Evolutionary conservation across 1,140 invertebrate genomes (phyloP).

Genomic region (Drosophila tropicalis): DNA sequence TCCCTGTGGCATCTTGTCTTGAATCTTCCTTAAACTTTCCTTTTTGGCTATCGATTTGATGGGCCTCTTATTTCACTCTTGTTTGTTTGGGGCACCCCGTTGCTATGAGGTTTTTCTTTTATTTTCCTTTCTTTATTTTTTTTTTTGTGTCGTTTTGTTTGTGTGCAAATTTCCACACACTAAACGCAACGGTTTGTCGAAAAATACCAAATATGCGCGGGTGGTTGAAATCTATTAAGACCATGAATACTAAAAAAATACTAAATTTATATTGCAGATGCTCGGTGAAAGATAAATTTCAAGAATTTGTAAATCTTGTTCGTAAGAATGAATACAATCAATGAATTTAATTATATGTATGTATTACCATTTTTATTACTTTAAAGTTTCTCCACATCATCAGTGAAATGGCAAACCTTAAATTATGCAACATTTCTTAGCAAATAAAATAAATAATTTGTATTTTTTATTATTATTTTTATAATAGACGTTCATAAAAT

Average conservation of each 20-base stretch:
- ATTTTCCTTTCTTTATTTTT: background rate
- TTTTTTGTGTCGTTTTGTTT: background rate
- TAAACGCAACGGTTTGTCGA: background rate
- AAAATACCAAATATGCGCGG: constrained; percentile 20
- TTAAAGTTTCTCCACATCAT: no score
- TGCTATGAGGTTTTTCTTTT: constrained; percentile 46
- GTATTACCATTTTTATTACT: no score
- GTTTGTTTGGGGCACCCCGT: constrained; percentile 67
- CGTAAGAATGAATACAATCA: no score
- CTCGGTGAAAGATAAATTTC: no score
- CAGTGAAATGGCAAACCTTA: no score
- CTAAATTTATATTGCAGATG: background rate
- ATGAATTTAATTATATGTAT: no score
- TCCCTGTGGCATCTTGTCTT: background rate
- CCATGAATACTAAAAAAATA: background rate
- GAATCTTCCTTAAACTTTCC: constrained; percentile 5
- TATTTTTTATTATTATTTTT: no score
- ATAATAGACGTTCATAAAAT: no score
- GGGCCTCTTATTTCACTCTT: constrained; percentile 16
- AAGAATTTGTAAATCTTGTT: no score
- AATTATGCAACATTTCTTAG: no score
- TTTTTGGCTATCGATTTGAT: constrained; percentile 37
- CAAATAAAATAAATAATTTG: no score
- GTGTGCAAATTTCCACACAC: constrained; percentile 10
- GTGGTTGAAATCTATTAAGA: background rate